Conservation (phyloP, 2,888 invertebrate genomes). For the Tuta absoluta region DNA sequence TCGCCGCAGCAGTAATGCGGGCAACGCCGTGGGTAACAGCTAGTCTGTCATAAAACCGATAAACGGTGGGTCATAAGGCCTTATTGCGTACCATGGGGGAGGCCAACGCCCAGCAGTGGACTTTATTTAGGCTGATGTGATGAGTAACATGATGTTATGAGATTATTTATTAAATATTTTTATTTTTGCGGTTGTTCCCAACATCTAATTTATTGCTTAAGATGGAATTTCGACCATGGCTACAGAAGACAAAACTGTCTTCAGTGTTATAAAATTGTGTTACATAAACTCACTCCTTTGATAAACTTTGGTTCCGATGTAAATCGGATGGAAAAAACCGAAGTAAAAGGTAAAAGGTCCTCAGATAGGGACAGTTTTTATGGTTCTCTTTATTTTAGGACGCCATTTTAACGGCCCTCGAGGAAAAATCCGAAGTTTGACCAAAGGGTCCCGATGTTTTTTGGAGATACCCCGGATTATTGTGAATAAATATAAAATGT, state of each 20-base stretch:
- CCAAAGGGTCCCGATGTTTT: slow-evolving; percentile 19
- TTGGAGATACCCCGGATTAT: slow-evolving; percentile 13
- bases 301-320: slow-evolving; percentile 29
- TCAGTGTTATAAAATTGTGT: neutral
- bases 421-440: slow-evolving; percentile 16
- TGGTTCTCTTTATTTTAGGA: slow-evolving; percentile 34
- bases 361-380: slow-evolving; percentile 33
- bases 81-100: no score
- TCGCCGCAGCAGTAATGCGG: no score
- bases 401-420: slow-evolving; percentile 49
- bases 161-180: neutral
- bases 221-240: neutral
- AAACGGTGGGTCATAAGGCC: no score
- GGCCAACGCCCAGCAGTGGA: no score
- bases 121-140: neutral
- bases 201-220: no score
- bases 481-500: slow-evolving; percentile 19
- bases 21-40: no score
- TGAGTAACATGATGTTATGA: neutral
- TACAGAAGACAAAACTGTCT: neutral
- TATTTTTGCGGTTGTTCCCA: no score
- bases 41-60: no score
- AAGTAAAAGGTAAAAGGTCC: slow-evolving; percentile 49
- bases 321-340: slow-evolving; percentile 51
- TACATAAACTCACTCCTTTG: neutral